Evolutionary conservation across 2,888 invertebrate genomes (phyloP).

Genomic region (Cryptops parisi): DNA sequence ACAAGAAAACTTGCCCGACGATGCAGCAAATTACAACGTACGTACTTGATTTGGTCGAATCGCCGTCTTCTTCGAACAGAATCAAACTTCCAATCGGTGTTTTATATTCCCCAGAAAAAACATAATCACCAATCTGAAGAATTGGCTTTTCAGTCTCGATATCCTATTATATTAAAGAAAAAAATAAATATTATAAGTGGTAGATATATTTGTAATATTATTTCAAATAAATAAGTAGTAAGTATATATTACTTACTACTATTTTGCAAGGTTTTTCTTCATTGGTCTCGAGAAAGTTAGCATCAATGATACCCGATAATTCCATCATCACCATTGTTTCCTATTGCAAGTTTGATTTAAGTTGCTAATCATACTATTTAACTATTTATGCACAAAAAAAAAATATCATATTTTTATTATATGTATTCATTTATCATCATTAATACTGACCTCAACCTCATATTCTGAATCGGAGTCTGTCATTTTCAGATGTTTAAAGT

Average conservation of each 20-base stretch:
- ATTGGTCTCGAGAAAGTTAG: conserved; percentile 11
- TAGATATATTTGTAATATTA: neutral
- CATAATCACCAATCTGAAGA: conserved; percentile 14
- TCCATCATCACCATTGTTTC: conserved; percentile 14
- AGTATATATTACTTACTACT: conserved; percentile 6
- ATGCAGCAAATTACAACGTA: neutral
- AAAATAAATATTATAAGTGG: neutral
- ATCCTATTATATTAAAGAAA: conserved; percentile 10
- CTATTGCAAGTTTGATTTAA: too few relatives aligned
- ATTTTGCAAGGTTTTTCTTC: conserved; percentile 12
- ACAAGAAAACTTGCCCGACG: neutral
- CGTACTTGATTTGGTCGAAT: neutral
- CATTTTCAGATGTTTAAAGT: too few relatives aligned
- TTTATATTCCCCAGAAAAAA: conserved; percentile 16
- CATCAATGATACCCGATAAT: conserved; percentile 16
- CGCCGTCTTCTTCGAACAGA: conserved; percentile 12
- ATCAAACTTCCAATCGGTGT: conserved; percentile 10
- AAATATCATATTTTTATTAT: too few relatives aligned
- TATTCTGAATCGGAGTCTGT: too few relatives aligned
- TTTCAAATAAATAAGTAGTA: neutral
- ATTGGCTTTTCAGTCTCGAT: conserved; percentile 13
- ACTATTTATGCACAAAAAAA: too few relatives aligned
- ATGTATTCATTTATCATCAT: too few relatives aligned
- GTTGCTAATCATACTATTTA: too few relatives aligned
- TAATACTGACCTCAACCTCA: too few relatives aligned